Evolutionary conservation across 2,113 vertebrate genomes (phyloP).

Genomic region (Quiscalus mexicanus): DNA sequence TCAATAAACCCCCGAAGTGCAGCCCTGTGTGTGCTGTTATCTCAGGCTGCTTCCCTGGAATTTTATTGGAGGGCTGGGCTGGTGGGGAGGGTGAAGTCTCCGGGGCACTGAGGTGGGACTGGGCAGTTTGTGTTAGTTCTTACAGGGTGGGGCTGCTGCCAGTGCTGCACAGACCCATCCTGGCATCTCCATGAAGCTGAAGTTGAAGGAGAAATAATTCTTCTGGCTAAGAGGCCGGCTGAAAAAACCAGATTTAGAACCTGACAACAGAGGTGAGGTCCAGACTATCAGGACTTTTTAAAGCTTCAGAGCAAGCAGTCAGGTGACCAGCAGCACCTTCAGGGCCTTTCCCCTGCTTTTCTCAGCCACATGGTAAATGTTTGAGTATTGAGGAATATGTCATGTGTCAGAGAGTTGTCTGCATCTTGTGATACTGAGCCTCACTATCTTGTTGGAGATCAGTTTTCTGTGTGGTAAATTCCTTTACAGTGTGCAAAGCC

Average conservation of each 20-base stretch:
- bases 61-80: rapidly evolving
- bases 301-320: not conserved
- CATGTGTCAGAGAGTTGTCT: not conserved
- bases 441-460: not conserved
- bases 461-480: not conserved
- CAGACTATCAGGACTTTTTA: not conserved
- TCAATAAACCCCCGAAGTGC: not conserved
- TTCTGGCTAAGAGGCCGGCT: not conserved
- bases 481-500: not conserved
- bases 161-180: not conserved
- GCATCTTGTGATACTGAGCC: not conserved
- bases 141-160: not conserved
- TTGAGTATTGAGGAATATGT: not conserved
- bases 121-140: not conserved
- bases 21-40: not conserved
- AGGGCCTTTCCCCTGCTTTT: not conserved
- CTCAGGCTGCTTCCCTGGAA: not conserved
- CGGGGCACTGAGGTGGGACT: not conserved
- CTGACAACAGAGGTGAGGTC: rapidly evolving
- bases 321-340: not conserved
- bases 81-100: not conserved
- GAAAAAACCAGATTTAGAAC: not conserved
- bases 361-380: not conserved
- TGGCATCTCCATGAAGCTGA: not conserved
- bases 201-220: not conserved